A percentile compares a stretch with the other conserved stretches of the same genome.
phyloP scores from a whole-genome alignment of 2,888 invertebrate species.

The Anorthoa munda region DNA sequence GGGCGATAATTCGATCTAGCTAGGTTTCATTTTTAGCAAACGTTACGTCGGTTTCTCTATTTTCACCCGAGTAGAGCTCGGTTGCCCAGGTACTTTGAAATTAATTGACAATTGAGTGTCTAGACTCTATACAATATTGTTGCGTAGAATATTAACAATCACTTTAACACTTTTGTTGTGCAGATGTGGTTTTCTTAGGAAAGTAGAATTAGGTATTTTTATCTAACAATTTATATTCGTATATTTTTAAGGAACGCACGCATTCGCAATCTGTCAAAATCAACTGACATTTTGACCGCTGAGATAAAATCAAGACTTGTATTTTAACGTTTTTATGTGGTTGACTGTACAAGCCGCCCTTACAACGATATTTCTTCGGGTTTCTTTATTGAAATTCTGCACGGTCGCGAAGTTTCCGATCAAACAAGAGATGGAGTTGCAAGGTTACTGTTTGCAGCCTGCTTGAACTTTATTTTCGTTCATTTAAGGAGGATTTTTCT shows the following conservation, averaged over 20 bases:
- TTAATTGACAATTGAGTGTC: no score
- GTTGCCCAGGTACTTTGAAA: no score
- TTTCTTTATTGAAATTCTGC: conserved; percentile 88
- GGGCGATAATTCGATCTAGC: no score
- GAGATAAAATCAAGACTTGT: background rate
- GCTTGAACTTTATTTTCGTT: conserved; percentile 39
- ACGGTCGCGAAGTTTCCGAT: conserved; percentile 79
- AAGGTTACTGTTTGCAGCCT: conserved; percentile 49
- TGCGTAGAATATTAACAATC: no score
- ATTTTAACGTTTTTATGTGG: background rate
- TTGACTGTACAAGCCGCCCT: conserved; percentile 66
- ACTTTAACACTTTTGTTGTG: no score
- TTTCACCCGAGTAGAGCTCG: no score
- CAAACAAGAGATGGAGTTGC: conserved; percentile 65
- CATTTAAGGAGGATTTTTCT: conserved; percentile 46
- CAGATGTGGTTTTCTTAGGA: no score
- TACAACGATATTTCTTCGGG: conserved; percentile 81
- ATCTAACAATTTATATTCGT: no score
- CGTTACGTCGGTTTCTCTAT: no score
- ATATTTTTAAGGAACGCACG: background rate
- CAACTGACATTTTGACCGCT: background rate
- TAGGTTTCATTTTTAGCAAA: no score
- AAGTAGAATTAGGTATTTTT: no score
- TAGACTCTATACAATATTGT: no score
- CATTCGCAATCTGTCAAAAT: background rate